phyloP scores from a whole-genome alignment of 2,888 invertebrate genomes.

The Mellilla xanthometata region DNA sequence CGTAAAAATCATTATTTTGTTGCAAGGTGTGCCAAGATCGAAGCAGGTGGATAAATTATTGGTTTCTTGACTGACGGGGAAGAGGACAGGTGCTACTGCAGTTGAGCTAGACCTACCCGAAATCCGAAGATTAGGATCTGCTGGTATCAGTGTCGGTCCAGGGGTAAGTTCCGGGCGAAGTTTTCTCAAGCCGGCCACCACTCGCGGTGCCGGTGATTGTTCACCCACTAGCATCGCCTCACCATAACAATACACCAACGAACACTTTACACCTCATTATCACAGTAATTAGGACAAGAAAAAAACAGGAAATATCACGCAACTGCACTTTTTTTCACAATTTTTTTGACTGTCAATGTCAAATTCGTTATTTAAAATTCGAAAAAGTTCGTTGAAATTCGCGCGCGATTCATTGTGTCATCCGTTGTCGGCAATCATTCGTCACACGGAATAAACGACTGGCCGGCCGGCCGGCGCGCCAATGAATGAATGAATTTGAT shows the following conservation, averaged over 20 bases:
- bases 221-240: slow-evolving; percentile 77
- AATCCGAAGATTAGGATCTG: slow-evolving; percentile 72
- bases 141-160: slow-evolving; percentile 67
- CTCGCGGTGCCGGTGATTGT: slow-evolving; percentile 77
- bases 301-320: slow-evolving; percentile 40
- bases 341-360: slow-evolving; percentile 51
- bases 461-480: slow-evolving; percentile 56
- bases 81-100: no score
- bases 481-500: slow-evolving; percentile 64
- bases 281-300: slow-evolving; percentile 33
- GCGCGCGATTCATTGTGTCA: slow-evolving; percentile 51
- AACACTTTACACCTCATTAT: slow-evolving; percentile 56
- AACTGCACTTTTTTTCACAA: slow-evolving; percentile 22
- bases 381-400: slow-evolving; percentile 70
- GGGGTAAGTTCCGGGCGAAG: slow-evolving; percentile 74
- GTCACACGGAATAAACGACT: slow-evolving; percentile 35
- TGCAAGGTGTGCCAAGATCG: no score
- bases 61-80: no score
- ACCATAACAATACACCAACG: slow-evolving; percentile 63
- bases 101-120: slow-evolving; percentile 70
- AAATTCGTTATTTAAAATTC: slow-evolving; percentile 62
- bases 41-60: no score
- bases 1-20: no score
- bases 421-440: slow-evolving; percentile 28
- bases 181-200: slow-evolving; percentile 79